Evolutionary conservation across 2,888 invertebrate genomes (phyloP).

Genomic region (Heliconius hortense): DNA sequence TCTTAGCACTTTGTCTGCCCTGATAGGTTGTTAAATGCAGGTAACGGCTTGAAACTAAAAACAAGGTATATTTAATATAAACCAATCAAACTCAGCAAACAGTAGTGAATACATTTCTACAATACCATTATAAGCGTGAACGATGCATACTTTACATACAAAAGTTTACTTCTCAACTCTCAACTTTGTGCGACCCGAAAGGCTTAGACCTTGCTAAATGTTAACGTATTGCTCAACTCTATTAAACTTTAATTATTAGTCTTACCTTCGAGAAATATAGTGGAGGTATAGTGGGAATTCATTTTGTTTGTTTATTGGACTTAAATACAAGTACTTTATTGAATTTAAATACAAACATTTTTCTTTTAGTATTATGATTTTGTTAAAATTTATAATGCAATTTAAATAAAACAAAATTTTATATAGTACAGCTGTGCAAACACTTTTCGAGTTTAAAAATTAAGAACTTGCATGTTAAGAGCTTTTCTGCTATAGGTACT

Average conservation of each 20-base stretch:
- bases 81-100: neutral
- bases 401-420: neutral
- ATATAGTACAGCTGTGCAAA: neutral
- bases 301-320: constrained; percentile 2
- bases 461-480: neutral
- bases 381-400: neutral
- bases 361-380: neutral
- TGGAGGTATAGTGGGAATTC: neutral
- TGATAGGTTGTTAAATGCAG: too few species aligned
- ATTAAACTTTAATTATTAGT: constrained; percentile 28
- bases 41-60: neutral
- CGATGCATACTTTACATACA: constrained; percentile 15
- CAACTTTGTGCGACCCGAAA: constrained; percentile 24
- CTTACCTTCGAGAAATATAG: constrained; percentile 13
- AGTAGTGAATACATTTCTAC: constrained; percentile 14
- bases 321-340: constrained; percentile 7
- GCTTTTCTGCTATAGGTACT: neutral
- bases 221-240: constrained; percentile 28
- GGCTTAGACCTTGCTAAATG: constrained; percentile 26
- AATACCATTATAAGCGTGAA: constrained; percentile 6
- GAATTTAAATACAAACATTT: neutral
- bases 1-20: too few species aligned
- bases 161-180: constrained; percentile 20
- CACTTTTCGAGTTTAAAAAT: neutral
- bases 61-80: neutral